Evolutionary conservation across 2,797 vertebrate genomes (phyloP).

Genomic region (Enteromius viviparus): DNA sequence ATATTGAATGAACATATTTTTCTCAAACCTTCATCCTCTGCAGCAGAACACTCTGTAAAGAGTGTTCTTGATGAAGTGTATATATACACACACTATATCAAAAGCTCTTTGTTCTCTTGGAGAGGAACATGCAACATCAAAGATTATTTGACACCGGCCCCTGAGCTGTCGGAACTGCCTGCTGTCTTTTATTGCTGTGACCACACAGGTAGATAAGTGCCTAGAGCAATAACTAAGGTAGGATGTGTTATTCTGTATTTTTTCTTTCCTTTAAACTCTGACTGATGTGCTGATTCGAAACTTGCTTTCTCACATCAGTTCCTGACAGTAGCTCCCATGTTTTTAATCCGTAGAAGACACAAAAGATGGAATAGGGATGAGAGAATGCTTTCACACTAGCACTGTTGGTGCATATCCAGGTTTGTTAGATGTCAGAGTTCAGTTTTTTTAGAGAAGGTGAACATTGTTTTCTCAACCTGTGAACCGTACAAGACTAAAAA

Average conservation of each 20-base stretch:
- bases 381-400: neutral
- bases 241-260: slow-evolving; percentile 2
- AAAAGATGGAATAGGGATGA: neutral
- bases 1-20: slow-evolving; percentile 23
- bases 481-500: neutral
- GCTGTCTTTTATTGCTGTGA: slow-evolving; percentile 51
- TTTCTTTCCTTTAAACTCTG: slow-evolving; percentile 5
- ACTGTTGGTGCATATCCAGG: neutral
- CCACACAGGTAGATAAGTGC: slow-evolving; percentile 21
- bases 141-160: slow-evolving; percentile 30
- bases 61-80: slow-evolving; percentile 4
- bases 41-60: neutral
- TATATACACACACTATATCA: neutral
- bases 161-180: slow-evolving; percentile 26
- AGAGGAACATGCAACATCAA: slow-evolving; percentile 48
- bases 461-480: neutral
- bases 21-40: slow-evolving; percentile 11
- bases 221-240: slow-evolving; percentile 22
- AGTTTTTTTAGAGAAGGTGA: neutral
- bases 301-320: neutral
- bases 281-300: neutral
- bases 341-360: neutral
- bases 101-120: slow-evolving; percentile 32
- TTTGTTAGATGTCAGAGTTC: neutral
- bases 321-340: neutral